phyloP scores from a whole-genome alignment of 2,797 vertebrate species.

The Sebastes hubbsi region DNA sequence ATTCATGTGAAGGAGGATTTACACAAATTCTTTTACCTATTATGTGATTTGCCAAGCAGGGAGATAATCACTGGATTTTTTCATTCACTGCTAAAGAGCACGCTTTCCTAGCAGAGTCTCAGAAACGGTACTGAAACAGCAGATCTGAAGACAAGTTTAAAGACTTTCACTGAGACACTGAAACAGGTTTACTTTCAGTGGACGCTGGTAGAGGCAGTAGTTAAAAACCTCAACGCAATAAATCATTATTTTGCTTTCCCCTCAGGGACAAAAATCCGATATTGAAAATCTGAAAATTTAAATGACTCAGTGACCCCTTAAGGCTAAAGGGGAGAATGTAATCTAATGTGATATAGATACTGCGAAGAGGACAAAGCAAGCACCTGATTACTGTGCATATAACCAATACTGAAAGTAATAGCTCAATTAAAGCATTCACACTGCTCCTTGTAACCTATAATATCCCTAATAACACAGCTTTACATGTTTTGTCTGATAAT shows the following conservation, averaged over 20 bases:
- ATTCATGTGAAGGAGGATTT: neutral
- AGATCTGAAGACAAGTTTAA: neutral
- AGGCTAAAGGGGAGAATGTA: conserved; percentile 37
- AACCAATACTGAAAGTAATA: neutral
- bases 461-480: conserved; percentile 17
- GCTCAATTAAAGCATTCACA: conserved; percentile 30
- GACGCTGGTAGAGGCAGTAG: conserved; percentile 10
- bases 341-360: conserved; percentile 48
- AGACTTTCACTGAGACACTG: neutral
- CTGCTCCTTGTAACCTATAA: conserved; percentile 25
- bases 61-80: neutral
- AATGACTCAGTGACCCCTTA: conserved; percentile 56
- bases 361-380: conserved; percentile 19
- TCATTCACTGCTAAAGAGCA: neutral
- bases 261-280: conserved; percentile 50
- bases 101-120: neutral
- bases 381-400: conserved; percentile 12
- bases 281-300: conserved; percentile 61
- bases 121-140: neutral
- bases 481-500: conserved; percentile 37
- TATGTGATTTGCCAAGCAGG: neutral
- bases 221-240: conserved; percentile 40
- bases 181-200: conserved; percentile 1
- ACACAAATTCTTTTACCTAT: neutral
- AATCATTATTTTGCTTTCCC: conserved; percentile 54